Evolutionary conservation across 2,888 invertebrate species (phyloP).

Genomic region (Macropis europaea): DNA sequence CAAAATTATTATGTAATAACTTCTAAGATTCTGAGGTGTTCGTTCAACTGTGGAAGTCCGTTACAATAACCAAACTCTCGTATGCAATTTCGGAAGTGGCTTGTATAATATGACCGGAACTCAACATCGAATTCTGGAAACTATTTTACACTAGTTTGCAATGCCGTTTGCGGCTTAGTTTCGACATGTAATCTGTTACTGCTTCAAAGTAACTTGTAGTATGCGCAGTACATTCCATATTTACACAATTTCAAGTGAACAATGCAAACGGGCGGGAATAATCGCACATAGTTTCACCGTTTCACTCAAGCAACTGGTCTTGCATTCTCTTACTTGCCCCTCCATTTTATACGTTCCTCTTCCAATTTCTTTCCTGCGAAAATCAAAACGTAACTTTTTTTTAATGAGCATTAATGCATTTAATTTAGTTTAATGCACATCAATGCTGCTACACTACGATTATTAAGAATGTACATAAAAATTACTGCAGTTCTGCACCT

Average conservation of each 20-base stretch:
- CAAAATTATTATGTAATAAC: no score
- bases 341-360: background rate
- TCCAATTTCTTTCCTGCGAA: no score
- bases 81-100: background rate
- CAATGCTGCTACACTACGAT: no score
- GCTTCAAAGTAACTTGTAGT: background rate
- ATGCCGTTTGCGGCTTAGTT: background rate
- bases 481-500: no score
- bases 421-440: no score
- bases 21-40: no score
- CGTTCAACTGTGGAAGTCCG: no score
- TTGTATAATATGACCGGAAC: background rate
- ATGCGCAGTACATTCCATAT: background rate
- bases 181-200: background rate
- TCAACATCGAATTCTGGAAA: constrained; percentile 1
- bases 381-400: no score
- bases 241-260: background rate
- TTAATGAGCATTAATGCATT: no score
- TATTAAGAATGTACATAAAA: no score
- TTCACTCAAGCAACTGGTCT: background rate
- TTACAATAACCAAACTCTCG: background rate
- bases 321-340: background rate
- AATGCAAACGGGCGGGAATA: background rate
- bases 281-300: background rate
- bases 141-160: background rate